These are phyloP conservation scores for Amorpha juglandis DNA, from an alignment of 2,888 invertebrate genomes.

Conservation along the genomic window DNA sequence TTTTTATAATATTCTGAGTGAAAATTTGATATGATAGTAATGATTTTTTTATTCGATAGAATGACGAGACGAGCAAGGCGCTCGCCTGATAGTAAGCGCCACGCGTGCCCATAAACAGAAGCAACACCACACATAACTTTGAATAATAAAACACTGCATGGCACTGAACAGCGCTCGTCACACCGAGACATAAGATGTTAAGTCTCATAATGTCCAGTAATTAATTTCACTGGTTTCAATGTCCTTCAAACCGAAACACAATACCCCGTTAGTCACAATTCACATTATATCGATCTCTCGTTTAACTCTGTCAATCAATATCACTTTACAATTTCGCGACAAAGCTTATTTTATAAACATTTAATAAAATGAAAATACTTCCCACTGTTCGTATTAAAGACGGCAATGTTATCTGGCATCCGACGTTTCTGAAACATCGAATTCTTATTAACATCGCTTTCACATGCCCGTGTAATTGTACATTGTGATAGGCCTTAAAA, in stretches of 20 bases:
- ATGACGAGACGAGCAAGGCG: too few relatives aligned
- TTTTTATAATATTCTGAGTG: too few relatives aligned
- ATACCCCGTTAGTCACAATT: neutral
- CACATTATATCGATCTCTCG: neutral
- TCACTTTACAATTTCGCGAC: neutral
- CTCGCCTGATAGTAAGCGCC: too few relatives aligned
- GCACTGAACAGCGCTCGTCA: too few relatives aligned
- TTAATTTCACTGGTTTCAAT: too few relatives aligned
- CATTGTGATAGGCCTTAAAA: constrained; percentile 63
- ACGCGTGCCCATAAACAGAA: too few relatives aligned
- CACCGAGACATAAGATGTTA: too few relatives aligned
- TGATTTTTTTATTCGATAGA: too few relatives aligned
- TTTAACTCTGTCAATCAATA: neutral
- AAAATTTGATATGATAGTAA: too few relatives aligned
- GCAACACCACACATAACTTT: too few relatives aligned
- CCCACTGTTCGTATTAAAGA: constrained; percentile 50
- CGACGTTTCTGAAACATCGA: constrained; percentile 51
- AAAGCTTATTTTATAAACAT: constrained; percentile 33
- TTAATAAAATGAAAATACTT: constrained; percentile 31
- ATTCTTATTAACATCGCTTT: constrained; percentile 52
- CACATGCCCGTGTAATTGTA: constrained; percentile 68
- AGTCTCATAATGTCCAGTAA: too few relatives aligned
- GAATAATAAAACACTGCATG: too few relatives aligned
- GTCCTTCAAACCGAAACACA: neutral
- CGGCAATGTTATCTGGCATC: constrained; percentile 55